Evolutionary conservation across 2,888 invertebrate genomes (phyloP), one percentile per base, ranked within the genome.

Genomic region (Drosophila nr. medialis): DNA sequence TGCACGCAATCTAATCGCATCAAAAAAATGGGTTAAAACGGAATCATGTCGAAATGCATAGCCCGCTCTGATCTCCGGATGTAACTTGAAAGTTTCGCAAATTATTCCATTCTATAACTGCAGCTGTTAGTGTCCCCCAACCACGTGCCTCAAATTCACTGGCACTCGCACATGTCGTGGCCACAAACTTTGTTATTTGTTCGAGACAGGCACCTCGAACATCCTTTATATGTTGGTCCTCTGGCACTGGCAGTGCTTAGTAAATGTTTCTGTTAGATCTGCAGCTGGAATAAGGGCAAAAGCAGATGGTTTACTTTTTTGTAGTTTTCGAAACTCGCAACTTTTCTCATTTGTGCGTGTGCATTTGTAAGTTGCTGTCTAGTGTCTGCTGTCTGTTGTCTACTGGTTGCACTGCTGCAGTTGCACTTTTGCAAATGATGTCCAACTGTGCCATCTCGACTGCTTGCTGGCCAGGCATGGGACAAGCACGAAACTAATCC

Each of bases 301-400:
- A 48, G 75, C 78, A 81, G 81, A 79, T 79, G 81, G 45, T 40
- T 81, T 85, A 85, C 68, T 86, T 88, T 88, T 80, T 72, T 77
- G 70, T 75, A 77, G 62, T 75, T 80, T 71, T 77, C 36, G 38
- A 49, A 88, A 87, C 79, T 86, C 69, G 74, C 70, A 87, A 87
- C 90, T 88, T 88, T 88, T 88, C 87, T 90, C 87, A 88, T 88
- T 88, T 88, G 86, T 89, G 78, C 85, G 77, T 84, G 90, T 81
- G 84, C 89, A 79, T 58, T 81, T 64, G 69, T 66, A 75, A 81
- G 80, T 72, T 83, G 69, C 83, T 67, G 51, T 76, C 80, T 66
- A 6, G 53, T 64, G 34, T 53, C 13, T 34, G 18, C 50, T 59
- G 29, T 62, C 63, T 42, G 56, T 24, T 24, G 34, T 62, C 71